phyloP scores from a whole-genome alignment of 1,140 invertebrate genomes.

The Heterodera schachtii region DNA sequence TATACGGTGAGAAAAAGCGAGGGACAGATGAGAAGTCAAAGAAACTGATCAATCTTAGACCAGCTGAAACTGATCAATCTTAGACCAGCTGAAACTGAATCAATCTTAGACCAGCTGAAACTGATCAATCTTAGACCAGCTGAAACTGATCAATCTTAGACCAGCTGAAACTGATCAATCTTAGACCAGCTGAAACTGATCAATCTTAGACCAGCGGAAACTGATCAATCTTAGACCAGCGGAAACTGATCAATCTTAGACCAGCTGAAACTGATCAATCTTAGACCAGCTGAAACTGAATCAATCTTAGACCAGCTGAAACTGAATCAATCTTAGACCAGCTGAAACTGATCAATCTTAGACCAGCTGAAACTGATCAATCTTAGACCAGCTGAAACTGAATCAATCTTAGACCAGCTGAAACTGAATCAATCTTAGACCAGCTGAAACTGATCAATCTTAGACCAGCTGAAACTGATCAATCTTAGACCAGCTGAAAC shows the following conservation, averaged over 20 bases:
- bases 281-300: slow-evolving; percentile 3
- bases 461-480: slow-evolving; percentile 61
- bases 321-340: background rate
- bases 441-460: slow-evolving; percentile 35
- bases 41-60: background rate
- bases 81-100: background rate
- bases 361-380: background rate
- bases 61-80: background rate
- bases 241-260: background rate
- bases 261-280: slow-evolving; percentile 1
- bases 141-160: slow-evolving; percentile 1
- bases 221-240: background rate
- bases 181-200: slow-evolving; percentile 1
- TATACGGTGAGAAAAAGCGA: slow-evolving; percentile 74
- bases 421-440: slow-evolving; percentile 14
- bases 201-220: background rate
- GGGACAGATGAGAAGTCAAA: background rate
- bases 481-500: background rate
- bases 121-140: slow-evolving; percentile 48
- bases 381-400: background rate
- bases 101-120: slow-evolving; percentile 59
- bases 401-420: slow-evolving; percentile 33
- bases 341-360: background rate
- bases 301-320: background rate
- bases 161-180: background rate